Evolutionary conservation across 2,888 invertebrate species (phyloP), one percentile per base, ranked within the genome.

Genomic region (Rotaria macrura): DNA sequence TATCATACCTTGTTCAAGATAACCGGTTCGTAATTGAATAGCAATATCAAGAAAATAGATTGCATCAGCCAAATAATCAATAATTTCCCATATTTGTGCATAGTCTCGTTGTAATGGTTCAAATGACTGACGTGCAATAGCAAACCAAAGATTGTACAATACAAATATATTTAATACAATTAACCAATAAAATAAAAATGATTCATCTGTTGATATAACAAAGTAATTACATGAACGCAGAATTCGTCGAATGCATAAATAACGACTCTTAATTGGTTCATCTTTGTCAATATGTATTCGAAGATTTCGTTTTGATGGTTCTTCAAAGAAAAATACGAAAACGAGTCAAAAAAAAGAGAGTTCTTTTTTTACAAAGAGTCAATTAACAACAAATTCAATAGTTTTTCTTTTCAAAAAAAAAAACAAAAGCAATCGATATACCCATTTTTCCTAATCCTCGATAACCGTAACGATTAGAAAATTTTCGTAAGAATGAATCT

Each of bases 141-240:
- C 93, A 52, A 96, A 95, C 97, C 97, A 97, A 88, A 96, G 93
- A 92, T 97, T 97, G 92, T 97, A 97, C 87, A 97, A 93, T 88
- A 96, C 95, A 90, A 95, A 95, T 88, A 94, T 91, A 84, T 96
- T 96, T 88, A 96, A 93, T 87, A 96, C 91, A 93, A 95, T 94
- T 88, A 97, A 92, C 97, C 97, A 97, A 91, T 96, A 95, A 92
- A 96, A 97, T 92, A 96, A 96, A 92, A 96, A 95, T 91, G 95
- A 96, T 89, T 96, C 96, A 92, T 97, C 96, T 0, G 96, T 96
- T 91, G 96, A 96, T 88, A 97, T 94, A 85, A 97, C 96, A 47
- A 85, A 87, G 84, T 57, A 86, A 57, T 86, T 86, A 49, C 54
- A 86, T 79, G 54, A 74, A 29, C 34, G 65, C 20, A 86, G 29